These are phyloP conservation scores for Brachionichthys hirsutus DNA, from an alignment of 2,113 vertebrate species.

Conservation along the genomic window DNA sequence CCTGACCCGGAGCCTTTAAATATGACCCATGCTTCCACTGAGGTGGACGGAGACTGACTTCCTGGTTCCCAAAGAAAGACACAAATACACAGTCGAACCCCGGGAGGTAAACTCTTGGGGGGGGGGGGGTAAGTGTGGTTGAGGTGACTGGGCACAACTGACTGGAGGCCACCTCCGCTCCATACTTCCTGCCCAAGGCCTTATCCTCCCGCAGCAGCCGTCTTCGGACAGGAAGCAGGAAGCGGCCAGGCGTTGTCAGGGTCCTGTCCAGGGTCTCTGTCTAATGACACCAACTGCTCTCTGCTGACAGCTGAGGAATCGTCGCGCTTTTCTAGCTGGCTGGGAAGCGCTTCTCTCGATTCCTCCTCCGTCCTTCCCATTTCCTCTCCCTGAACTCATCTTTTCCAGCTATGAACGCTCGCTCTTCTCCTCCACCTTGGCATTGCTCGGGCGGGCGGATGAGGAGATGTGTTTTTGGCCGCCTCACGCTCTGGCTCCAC, in stretches of 20 bases:
- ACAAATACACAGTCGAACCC: constrained; percentile 20
- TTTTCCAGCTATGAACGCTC: constrained; percentile 4
- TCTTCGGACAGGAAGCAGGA: constrained; percentile 74
- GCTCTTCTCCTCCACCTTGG: constrained; percentile 8
- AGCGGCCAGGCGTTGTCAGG: constrained; percentile 49
- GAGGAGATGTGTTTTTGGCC: constrained; percentile 44
- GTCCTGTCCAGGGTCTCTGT: constrained; percentile 48
- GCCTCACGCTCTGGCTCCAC: constrained; percentile 29
- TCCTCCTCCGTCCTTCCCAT: constrained; percentile 21
- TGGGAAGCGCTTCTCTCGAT: constrained; percentile 8
- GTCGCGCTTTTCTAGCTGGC: constrained; percentile 9
- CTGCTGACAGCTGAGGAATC: constrained; percentile 46
- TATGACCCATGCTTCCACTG: constrained; percentile 8
- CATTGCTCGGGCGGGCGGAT: constrained; percentile 14
- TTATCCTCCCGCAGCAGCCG: constrained; percentile 66
- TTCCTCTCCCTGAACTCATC: constrained; percentile 23
- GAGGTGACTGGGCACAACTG: constrained; percentile 48
- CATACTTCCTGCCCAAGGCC: constrained; percentile 60
- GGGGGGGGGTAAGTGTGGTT: constrained; percentile 14
- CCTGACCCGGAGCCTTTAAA: not conserved
- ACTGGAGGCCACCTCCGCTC: constrained; percentile 53
- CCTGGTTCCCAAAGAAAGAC: constrained; percentile 40
- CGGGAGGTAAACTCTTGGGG: constrained; percentile 39
- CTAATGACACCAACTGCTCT: constrained; percentile 60
- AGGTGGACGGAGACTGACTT: constrained; percentile 22